Evolutionary conservation across 2,113 vertebrate species (phyloP), one percentile per base, ranked within the genome.

Genomic region (Dasyornis broadbenti): DNA sequence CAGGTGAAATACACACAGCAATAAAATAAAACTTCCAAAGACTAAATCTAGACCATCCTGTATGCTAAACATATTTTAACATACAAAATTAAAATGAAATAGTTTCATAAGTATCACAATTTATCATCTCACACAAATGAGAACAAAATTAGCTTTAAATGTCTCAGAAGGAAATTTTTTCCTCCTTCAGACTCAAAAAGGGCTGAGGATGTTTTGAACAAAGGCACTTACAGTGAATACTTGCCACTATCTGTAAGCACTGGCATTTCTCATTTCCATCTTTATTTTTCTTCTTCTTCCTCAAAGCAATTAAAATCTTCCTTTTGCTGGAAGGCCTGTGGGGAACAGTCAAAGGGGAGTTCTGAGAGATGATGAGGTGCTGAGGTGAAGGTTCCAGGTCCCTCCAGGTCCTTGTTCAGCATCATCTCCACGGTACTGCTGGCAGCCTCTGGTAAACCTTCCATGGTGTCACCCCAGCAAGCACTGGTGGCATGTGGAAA

Each of bases 81-180:
- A 77, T 26, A n/a, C 9, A 80, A 45, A 47, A 78, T 92, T 94
- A 78, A 86, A 93, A 86, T 63, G 8, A 87, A 75, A 91, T 28
- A 5, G 3, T 85, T 95, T 89, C 57, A 24, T 80, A 89, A 75
- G 60, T 33, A 84, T 64, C 31, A 13, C 30, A 27, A 69, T 91
- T 92, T 79, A 42, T 87, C 57, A 87, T 87, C 73, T 89, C 81
- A 76, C n/a, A 82, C 56, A 89, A 94, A 79, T 82, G 83, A 91
- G 69, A 89, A 89, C 11, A 91, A 79, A 87, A 96, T 72, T 71
- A 81, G 44, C 60, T 94, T 87, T 64, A 91, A 87, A 37, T 65
- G 65, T 37, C 70, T 85, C 52, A 79, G 65, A 84, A 91, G 40
- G 10, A 60, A 37, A 1, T 47, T 37, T 78, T 79, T 84, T 65